Evolutionary conservation across 1,140 invertebrate genomes (phyloP), one percentile per base, ranked within the genome.

Genomic region (Caerostris darwini): DNA sequence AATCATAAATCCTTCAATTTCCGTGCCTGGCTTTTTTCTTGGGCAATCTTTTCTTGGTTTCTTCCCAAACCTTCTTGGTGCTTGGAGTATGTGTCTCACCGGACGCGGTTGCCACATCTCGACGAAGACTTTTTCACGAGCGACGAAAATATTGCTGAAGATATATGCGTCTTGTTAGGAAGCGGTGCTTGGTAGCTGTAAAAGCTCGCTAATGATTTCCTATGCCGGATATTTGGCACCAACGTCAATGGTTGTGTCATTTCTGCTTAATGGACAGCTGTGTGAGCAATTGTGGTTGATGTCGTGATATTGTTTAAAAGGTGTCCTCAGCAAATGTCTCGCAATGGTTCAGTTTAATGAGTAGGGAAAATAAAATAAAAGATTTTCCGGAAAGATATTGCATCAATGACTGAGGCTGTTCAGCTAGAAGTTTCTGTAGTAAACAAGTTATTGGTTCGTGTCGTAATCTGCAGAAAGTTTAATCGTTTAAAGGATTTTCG

Each of bases 1-100:
- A 34, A 34, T 91, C 69, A 69, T 91, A 91, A 91, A 91, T 91
- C 90, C 57, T 81, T 19, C 56, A 14, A 7, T 61, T 17, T n/a
- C 56, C 19, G 57, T 34, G 61, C 61, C 53, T 56, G 88, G 54
- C 56, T 17, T n/a, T 69, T 34, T 7, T 59, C 83, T 85, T 85
- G 83, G 34, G 57, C 34, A 77, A 77, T 77, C 71, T 34, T 34
- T 34, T 34, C 71, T 7, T 34, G 7, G 71, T 34, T 14, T 34
- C 34, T 50, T 77, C 71, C 10, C 71, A 34, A 53, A 77, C 71
- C 71, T 77, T 12, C 71, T 77, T 77, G 71, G 71, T 77, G 71
- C 3, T 53, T 53, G 71, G 34, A 77, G 71, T 77, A 77, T 77
- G 34, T 77, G 71, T 77, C 19, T 50, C 71, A 77, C 71, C 71